Evolutionary conservation across 2,888 invertebrate genomes (phyloP), one percentile per base, ranked within the genome.

Genomic region (Ceraclea dissimilis): DNA sequence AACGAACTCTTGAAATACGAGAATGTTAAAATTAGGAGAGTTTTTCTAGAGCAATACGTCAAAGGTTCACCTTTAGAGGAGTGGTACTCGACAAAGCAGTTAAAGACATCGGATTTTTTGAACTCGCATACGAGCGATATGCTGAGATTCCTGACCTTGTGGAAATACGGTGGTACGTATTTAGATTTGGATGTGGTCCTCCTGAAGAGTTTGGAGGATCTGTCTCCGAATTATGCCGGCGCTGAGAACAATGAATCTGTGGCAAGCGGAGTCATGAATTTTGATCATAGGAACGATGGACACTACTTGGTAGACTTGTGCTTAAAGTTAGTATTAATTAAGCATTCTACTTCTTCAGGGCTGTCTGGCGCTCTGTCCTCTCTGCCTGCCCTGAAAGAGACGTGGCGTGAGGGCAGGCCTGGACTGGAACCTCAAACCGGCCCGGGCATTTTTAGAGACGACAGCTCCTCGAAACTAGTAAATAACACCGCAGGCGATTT

Each of bases 151-250:
- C 65, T 85, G 49, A 82, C 85, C 0, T 70, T 90, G 2, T 88
- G 84, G 78, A 88, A 85, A 66, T 89, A 79, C 68, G 87, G 88
- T 11, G 90, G 90, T 0, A 82, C 88, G 51, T 90, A 88, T 67
- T 68, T 90, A 52, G 90, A 90, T 65, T 71, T 87, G 62, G 90
- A 90, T 67, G 81, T 88, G 2, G 75, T 90, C 11, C 81, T 88
- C 2, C 76, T 79, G 18, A 84, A 80, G 62, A 72, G 78, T 4
- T 66, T 88, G 43, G 75, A 79, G 17, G 67, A 71, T 2, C 66
- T 86, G 49, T 72, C 68, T 1, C 69, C 68, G 20, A 84, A 86
- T 67, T 85, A 81, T 69, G 82, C 81, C 1, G 83, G 83, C 1
- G 78, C 80, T 2, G 84, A 85, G 58, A 80, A 81, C 1, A 68